Conservation (phyloP, 2,888 invertebrate species). For the Sesamia inferens region DNA sequence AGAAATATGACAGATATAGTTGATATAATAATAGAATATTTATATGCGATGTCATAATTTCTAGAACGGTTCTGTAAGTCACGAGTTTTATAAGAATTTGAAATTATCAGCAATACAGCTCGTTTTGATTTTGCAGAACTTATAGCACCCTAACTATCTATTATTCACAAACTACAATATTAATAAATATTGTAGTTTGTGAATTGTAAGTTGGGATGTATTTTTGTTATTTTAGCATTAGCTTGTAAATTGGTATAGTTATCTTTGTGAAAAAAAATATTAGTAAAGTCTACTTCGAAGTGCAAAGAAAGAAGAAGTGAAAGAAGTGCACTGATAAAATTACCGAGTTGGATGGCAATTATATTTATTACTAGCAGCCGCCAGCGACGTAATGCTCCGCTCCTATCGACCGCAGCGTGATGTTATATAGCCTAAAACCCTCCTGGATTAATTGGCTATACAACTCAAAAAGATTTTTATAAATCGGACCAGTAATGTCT, state of each 20-base stretch:
- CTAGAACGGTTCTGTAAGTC: constrained; percentile 5
- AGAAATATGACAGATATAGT: constrained; percentile 25
- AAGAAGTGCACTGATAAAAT: too few species aligned
- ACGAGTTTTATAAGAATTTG: constrained; percentile 7
- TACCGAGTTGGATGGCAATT: too few species aligned
- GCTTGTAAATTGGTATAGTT: too few species aligned
- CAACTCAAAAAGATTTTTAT: too few species aligned
- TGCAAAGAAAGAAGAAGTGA: background rate
- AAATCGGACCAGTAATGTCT: too few species aligned
- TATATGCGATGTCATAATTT: background rate
- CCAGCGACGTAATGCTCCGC: background rate
- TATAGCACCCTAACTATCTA: background rate
- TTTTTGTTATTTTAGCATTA: background rate
- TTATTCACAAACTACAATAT: too few species aligned
- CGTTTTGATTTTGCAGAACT: background rate
- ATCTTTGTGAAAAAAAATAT: too few species aligned
- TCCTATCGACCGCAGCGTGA: background rate
- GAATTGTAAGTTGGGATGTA: too few species aligned
- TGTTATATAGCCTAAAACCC: background rate
- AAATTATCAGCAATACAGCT: background rate
- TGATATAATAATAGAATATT: constrained; percentile 7
- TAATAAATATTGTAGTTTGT: too few species aligned
- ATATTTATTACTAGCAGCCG: too few species aligned
- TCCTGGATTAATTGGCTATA: too few species aligned
- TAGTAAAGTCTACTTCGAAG: too few species aligned